These are phyloP conservation scores for Spongilla lacustris DNA, from an alignment of 37 sponge, comb jelly and placozoan species.

Conservation along the genomic window DNA sequence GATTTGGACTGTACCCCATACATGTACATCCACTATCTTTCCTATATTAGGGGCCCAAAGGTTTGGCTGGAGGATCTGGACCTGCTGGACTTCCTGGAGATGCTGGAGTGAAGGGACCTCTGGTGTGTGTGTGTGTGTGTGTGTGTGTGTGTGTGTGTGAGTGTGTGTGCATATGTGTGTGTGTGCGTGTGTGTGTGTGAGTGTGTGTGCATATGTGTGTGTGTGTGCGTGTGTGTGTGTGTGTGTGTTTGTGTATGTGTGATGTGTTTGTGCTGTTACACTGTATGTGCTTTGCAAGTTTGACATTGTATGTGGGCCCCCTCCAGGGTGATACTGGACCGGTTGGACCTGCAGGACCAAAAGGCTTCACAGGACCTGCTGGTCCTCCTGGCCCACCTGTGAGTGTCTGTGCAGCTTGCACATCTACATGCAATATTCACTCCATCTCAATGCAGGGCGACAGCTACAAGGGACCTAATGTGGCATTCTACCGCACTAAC, in stretches of 20 bases:
- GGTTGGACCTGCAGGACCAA: slow-evolving; percentile 31
- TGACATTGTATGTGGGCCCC: too few species aligned
- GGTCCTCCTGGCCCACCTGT: slow-evolving; percentile 72
- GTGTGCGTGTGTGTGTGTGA: not conserved
- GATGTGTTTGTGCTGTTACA: not conserved
- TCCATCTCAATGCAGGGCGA: slow-evolving; percentile 22
- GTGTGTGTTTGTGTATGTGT: not conserved
- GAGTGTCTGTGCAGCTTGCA: not conserved
- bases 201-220: not conserved
- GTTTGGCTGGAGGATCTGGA: slow-evolving; percentile 32
- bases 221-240: not conserved
- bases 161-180: not conserved
- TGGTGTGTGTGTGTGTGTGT: slow-evolving; percentile 1
- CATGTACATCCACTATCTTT: not conserved
- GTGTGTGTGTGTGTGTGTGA: not conserved
- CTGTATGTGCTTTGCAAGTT: too few species aligned
- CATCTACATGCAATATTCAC: not conserved
- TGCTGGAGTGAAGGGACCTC: slow-evolving; percentile 65
- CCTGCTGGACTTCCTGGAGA: slow-evolving; percentile 33
- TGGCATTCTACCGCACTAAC: slow-evolving; percentile 34
- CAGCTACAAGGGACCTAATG: slow-evolving; percentile 26
- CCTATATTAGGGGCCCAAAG: slow-evolving; percentile 59
- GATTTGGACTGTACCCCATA: too few species aligned
- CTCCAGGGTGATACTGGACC: slow-evolving; percentile 9
- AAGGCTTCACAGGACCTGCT: slow-evolving; percentile 30